Conservation (phyloP, 2,888 invertebrate genomes). For the Amitus sp. region DNA sequence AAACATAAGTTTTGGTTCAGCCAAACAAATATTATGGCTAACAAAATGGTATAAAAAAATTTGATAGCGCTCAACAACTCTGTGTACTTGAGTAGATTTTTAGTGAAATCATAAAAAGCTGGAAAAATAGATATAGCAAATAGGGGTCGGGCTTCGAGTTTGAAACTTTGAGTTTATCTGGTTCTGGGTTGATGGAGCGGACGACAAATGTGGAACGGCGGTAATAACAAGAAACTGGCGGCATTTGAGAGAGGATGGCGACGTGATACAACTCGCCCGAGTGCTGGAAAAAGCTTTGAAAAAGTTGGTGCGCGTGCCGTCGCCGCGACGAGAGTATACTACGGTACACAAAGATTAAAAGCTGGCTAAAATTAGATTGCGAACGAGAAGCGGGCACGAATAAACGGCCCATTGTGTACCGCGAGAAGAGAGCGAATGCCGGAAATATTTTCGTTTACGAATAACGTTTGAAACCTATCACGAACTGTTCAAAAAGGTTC, state of each 20-base stretch:
- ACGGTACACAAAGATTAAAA: conserved; percentile 57
- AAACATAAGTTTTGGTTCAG: too few species aligned
- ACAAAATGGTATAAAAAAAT: too few species aligned
- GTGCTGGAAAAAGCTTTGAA: conserved; percentile 44
- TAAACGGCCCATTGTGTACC: conserved; percentile 27
- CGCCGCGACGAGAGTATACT: conserved; percentile 27
- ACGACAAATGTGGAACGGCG: conserved; percentile 47
- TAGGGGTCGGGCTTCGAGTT: conserved; percentile 26
- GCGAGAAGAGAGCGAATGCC: conserved; percentile 41
- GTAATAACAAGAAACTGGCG: conserved; percentile 47
- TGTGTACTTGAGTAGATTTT: too few species aligned
- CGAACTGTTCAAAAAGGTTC: conserved; percentile 33
- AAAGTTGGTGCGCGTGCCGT: conserved; percentile 52
- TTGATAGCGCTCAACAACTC: too few species aligned
- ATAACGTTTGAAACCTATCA: conserved; percentile 21
- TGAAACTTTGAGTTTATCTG: conserved; percentile 20
- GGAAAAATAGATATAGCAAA: background rate
- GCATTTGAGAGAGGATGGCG: conserved; percentile 43
- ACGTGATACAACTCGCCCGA: conserved; percentile 28
- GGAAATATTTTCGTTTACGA: conserved; percentile 13
- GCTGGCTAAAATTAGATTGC: conserved; percentile 59
- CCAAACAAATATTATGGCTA: too few species aligned
- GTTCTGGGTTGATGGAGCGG: conserved; percentile 34
- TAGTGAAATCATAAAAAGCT: too few species aligned
- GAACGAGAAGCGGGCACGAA: conserved; percentile 46